Conservation (phyloP, 2,888 invertebrate species). For the Scaptodrosophila latifasciaeformis region DNA sequence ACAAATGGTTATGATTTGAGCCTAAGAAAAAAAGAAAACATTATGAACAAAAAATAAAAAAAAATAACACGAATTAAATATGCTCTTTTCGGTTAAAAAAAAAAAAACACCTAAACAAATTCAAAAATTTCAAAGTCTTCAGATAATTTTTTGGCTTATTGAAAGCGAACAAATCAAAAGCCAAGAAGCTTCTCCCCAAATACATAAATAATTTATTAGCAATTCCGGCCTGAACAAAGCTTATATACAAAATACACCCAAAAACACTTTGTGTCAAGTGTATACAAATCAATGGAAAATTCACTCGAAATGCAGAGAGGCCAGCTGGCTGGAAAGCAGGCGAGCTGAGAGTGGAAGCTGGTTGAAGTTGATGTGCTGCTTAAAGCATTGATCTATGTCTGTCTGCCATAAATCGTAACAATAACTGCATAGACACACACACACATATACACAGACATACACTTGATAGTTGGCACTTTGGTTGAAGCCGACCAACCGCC, state of each 20-base stretch:
- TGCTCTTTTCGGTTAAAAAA: no score
- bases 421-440: conserved; percentile 42
- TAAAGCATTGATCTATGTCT: conserved; percentile 51
- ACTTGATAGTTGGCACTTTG: conserved; percentile 43
- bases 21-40: not conserved
- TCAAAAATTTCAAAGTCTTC: no score
- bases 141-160: no score
- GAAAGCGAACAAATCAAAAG: no score
- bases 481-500: conserved; percentile 41
- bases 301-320: conserved; percentile 27
- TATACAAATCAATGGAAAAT: conserved; percentile 60
- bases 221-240: no score
- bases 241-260: no score
- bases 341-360: not conserved
- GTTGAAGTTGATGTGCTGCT: not conserved
- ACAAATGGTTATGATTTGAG: not conserved
- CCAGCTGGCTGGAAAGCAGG: not conserved
- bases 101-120: not conserved
- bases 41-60: not conserved
- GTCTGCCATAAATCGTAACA: conserved; percentile 66
- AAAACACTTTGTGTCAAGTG: no score
- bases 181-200: no score
- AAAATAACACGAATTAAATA: not conserved
- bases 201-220: no score
- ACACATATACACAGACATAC: not conserved